These are phyloP conservation scores for Miltochrista miniata DNA, from an alignment of 2,888 invertebrate species.

Conservation along the genomic window DNA sequence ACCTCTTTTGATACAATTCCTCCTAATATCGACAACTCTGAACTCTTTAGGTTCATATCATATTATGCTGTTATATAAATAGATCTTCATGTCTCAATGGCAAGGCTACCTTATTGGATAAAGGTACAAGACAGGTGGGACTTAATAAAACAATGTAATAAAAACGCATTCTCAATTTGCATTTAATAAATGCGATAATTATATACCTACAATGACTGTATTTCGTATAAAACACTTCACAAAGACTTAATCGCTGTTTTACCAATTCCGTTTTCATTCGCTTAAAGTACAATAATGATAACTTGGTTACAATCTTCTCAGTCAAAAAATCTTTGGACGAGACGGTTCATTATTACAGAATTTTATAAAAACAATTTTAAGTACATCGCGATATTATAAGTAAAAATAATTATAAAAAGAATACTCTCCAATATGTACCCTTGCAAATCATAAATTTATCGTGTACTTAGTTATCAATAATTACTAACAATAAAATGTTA, in stretches of 20 bases:
- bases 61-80: no score
- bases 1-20: no score
- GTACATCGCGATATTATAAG: slow-evolving; percentile 12
- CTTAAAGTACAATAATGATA: slow-evolving; percentile 7
- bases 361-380: slow-evolving; percentile 4
- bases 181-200: slow-evolving; percentile 38
- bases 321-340: slow-evolving; percentile 36
- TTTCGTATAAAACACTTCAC: slow-evolving; percentile 40
- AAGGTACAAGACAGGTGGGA: no score
- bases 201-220: slow-evolving; percentile 22
- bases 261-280: slow-evolving; percentile 11
- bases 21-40: no score
- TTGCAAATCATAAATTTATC: slow-evolving; percentile 14
- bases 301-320: slow-evolving; percentile 22
- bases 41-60: no score
- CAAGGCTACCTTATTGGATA: no score
- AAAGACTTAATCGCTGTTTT: slow-evolving; percentile 28
- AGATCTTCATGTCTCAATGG: no score
- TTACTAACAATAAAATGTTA: slow-evolving; percentile 36
- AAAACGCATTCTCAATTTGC: slow-evolving; percentile 19
- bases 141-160: background rate
- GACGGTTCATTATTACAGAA: slow-evolving; percentile 5
- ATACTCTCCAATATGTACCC: slow-evolving; percentile 1
- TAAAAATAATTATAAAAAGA: slow-evolving; percentile 14
- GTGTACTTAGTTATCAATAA: slow-evolving; percentile 35